These are phyloP conservation scores for Anas georgica DNA, from an alignment of 2,797 vertebrate genomes.

Conservation along the genomic window DNA sequence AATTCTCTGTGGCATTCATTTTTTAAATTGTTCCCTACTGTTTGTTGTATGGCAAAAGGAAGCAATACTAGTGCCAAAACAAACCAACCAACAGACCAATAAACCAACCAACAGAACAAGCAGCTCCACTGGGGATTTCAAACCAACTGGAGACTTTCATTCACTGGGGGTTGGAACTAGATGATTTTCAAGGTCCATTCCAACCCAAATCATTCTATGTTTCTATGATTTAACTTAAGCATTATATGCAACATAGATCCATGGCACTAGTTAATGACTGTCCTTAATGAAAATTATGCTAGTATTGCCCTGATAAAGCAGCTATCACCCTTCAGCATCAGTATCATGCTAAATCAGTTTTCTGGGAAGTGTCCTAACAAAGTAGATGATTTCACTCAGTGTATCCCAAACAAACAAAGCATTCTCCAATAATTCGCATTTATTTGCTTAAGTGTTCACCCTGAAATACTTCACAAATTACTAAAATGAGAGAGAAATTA, in stretches of 20 bases:
- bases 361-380: slow-evolving; percentile 5
- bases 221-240: not conserved
- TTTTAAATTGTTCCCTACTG: not conserved
- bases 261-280: not conserved
- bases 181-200: not conserved
- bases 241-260: not conserved
- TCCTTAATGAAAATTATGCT: not conserved
- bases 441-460: not conserved
- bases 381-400: not conserved
- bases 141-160: not conserved
- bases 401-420: slow-evolving; percentile 30
- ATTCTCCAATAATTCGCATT: slow-evolving; percentile 14
- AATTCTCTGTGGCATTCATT: not conserved
- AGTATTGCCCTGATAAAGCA: not conserved
- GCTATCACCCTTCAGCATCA: not conserved
- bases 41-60: not conserved
- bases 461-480: slow-evolving; percentile 35
- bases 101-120: not conserved
- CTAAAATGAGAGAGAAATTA: slow-evolving; percentile 47
- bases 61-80: not conserved
- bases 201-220: not conserved
- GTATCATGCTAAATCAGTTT: not conserved
- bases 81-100: not conserved
- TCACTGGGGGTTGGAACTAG: not conserved
- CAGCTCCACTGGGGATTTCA: not conserved